phyloP scores from a whole-genome alignment of 1,140 invertebrate species.

The Apis dorsata region DNA sequence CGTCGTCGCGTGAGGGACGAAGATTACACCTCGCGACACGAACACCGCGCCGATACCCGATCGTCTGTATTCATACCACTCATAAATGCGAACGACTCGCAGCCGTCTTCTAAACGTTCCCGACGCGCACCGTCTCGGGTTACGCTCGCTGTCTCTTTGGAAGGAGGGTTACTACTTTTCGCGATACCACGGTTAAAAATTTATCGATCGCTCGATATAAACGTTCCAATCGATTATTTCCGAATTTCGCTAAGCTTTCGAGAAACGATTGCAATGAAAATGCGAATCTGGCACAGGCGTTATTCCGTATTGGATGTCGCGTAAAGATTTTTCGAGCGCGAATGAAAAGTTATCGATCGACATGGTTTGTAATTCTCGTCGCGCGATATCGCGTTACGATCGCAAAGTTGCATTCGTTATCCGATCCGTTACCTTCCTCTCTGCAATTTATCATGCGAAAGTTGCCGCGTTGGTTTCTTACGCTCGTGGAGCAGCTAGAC shows the following conservation, averaged over 20 bases:
- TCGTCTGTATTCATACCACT: conserved; percentile 61
- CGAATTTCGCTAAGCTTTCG: too few relatives aligned
- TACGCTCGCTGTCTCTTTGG: conserved; percentile 22
- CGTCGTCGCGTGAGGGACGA: conserved; percentile 55
- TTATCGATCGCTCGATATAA: too few relatives aligned
- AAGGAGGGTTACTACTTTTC: too few relatives aligned
- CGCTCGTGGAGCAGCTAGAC: neutral
- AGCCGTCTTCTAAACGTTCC: conserved; percentile 59
- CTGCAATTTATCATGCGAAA: neutral
- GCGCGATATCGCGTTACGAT: neutral
- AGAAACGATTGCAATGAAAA: neutral
- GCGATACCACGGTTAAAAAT: too few relatives aligned
- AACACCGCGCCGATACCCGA: conserved; percentile 48
- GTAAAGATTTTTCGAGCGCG: neutral
- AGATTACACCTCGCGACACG: conserved; percentile 61
- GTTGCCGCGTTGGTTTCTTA: neutral
- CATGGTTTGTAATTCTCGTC: neutral
- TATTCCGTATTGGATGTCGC: neutral
- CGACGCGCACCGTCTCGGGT: conserved; percentile 56
- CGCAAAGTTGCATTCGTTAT: neutral
- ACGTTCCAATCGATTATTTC: too few relatives aligned
- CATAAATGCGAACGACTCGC: conserved; percentile 61
- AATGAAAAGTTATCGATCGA: neutral
- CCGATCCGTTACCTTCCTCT: neutral
- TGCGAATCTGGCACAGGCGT: neutral